A percentile compares a stretch with the other conserved stretches of the same genome.
These are phyloP conservation scores for Sebastes iracundus DNA, from an alignment of 2,797 vertebrate species.

Conservation along the genomic window DNA sequence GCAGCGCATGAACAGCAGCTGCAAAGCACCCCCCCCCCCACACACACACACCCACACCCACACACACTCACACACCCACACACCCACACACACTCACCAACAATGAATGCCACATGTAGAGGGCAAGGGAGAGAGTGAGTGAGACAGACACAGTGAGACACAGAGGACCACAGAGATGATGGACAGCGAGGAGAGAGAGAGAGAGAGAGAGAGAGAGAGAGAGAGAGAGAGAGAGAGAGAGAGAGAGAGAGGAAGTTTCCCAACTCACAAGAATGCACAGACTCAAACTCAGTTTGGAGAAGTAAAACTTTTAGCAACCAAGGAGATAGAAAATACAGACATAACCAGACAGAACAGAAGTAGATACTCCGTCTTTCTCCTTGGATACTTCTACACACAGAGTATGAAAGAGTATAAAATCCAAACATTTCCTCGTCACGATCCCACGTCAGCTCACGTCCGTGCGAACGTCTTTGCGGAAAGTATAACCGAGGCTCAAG, in stretches of 20 bases:
- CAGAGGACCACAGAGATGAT: background rate
- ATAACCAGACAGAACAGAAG: conserved; percentile 6
- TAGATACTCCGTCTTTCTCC: conserved; percentile 4
- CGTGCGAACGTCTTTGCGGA: no score
- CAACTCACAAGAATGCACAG: background rate
- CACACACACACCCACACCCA: conserved; percentile 34
- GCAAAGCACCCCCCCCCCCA: conserved; percentile 39
- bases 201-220: no score
- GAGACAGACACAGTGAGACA: conserved; percentile 19
- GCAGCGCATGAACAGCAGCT: conserved; percentile 79
- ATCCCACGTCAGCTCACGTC: no score
- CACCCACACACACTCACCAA: conserved; percentile 19
- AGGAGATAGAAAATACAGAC: background rate
- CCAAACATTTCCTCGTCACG: no score
- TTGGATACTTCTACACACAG: background rate
- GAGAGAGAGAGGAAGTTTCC: conserved; percentile 8
- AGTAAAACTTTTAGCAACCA: conserved; percentile 32
- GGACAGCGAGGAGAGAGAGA: background rate
- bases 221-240: background rate
- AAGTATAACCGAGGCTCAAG: background rate
- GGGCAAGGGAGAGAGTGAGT: conserved; percentile 21
- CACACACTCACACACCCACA: background rate
- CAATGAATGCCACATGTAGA: conserved; percentile 48
- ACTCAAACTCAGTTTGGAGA: background rate
- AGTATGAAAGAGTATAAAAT: no score